A percentile compares a stretch with the other conserved stretches of the same genome.
These are phyloP conservation scores for Chrysomallon squamiferum DNA, from an alignment of 1,140 invertebrate species.

Conservation along the genomic window DNA sequence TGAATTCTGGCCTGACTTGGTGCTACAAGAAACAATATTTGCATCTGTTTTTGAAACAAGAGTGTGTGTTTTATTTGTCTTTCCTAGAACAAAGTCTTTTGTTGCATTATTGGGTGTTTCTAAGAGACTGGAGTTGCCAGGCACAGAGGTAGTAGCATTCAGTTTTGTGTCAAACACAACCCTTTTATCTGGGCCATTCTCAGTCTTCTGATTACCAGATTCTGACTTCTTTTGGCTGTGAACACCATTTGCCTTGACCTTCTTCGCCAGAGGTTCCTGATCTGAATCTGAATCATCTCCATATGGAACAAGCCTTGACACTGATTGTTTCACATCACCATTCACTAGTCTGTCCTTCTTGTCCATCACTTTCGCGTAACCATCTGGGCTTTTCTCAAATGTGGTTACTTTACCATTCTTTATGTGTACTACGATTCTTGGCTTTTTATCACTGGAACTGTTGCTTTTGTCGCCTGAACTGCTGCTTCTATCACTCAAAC, in stretches of 20 bases:
- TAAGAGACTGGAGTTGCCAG: conserved; percentile 39
- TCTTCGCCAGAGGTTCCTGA: conserved; percentile 14
- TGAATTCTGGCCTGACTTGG: conserved; percentile 47
- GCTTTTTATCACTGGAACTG: conserved; percentile 22
- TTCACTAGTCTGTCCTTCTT: conserved; percentile 22
- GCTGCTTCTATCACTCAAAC: too few species aligned
- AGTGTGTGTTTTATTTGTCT: not conserved
- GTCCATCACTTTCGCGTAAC: conserved; percentile 44
- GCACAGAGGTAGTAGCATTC: conserved; percentile 46
- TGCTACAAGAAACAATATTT: not conserved
- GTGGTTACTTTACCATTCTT: conserved; percentile 57
- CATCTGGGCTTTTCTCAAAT: conserved; percentile 50
- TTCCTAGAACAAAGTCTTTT: not conserved
- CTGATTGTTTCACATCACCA: conserved; percentile 9
- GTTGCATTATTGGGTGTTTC: conserved; percentile 21
- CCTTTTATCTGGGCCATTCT: conserved; percentile 12
- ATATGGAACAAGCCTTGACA: conserved; percentile 57
- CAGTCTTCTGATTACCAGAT: conserved; percentile 6
- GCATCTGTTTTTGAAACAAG: not conserved
- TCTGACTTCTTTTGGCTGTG: not conserved
- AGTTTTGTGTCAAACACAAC: conserved; percentile 46
- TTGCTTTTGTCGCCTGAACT: conserved; percentile 1
- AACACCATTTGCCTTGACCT: not conserved
- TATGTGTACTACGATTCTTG: conserved; percentile 60
- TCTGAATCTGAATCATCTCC: conserved; percentile 59